Base-by-base conservation (phyloP, 2,888 invertebrate genomes). In the Craniophora ligustri region DNA sequence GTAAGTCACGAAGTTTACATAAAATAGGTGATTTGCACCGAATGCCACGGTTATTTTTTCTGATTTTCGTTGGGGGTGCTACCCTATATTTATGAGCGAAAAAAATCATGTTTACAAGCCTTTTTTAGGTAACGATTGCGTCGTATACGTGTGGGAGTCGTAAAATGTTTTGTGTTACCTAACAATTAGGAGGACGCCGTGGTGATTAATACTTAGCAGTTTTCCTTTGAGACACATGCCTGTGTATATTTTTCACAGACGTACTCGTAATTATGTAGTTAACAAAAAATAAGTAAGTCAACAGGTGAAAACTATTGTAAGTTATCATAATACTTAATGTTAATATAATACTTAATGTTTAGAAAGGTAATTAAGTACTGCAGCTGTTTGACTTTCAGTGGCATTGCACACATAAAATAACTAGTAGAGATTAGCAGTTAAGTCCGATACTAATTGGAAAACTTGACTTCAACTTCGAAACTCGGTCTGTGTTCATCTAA, bases 1-100 rank as follows among this genome's bases (percentile, higher is more conserved):
- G 80, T 84, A 81, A 93, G 93, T 92, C 93, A 93, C 93, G 93
- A 91, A 91, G 88, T 93, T 92, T 92, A 92, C 93, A 92, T 93
- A 92, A 93, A 92, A 89, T 91, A 89, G 85, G 88, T 87, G 90
- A 90, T 91, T 92, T 91, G 90, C 85, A 79, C 84, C 87, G 86
- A 91, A 91, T 85, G 84, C 87, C 85, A 83, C 76, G 81, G 82
- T 85, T 85, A 87, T 89, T 92, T 90, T 71, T 85, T 81, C 74
- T 58, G 75, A 64, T 66, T 81, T 81, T 80, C 75, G 69, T 78
- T 76, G 75, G 83, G 91, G 87, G 87, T 85, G 87, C 82, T 81
- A 84, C 85, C 67, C 84, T 79, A 83, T 85, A 82, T 83, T 81
- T 72, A 75, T 82, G 80, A 68, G 73, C 69, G 65, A 84, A 86